Conservation (phyloP, 2,797 vertebrate species). For the Heterohyrax brucei region DNA sequence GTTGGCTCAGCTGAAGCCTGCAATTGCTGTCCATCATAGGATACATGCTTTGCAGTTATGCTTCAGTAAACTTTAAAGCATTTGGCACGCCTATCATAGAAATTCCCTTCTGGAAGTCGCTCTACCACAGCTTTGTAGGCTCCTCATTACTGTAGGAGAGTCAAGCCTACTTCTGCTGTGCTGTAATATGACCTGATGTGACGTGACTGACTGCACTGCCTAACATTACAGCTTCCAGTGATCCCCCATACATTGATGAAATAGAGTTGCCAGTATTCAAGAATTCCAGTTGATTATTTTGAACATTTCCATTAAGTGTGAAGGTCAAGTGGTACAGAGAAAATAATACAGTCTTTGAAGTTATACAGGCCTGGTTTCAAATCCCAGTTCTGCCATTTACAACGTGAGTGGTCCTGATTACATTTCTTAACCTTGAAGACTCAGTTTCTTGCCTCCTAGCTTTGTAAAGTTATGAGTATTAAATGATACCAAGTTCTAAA, state of each 20-base stretch:
- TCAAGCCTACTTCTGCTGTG: conserved; percentile 1
- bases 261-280: background rate
- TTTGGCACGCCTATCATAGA: conserved; percentile 28
- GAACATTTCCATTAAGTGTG: conserved; percentile 59
- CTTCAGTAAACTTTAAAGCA: conserved; percentile 50
- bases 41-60: conserved; percentile 8
- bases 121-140: background rate
- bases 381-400: conserved; percentile 62
- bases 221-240: conserved; percentile 7
- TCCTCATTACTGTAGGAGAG: background rate
- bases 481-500: conserved; percentile 45
- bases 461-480: conserved; percentile 33
- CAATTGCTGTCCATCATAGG: background rate
- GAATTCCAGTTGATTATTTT: conserved; percentile 62
- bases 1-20: conserved; percentile 6
- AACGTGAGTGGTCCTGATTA: conserved; percentile 61
- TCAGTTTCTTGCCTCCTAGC: conserved; percentile 66
- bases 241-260: background rate
- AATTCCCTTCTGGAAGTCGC: conserved; percentile 52
- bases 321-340: conserved; percentile 54
- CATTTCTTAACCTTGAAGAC: conserved; percentile 55
- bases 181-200: background rate
- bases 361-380: conserved; percentile 63
- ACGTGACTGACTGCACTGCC: background rate
- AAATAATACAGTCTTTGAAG: conserved; percentile 50